Evolutionary conservation across 2,797 vertebrate species (phyloP), one percentile per base, ranked within the genome.

Genomic region (Hemibagrus guttatus): DNA sequence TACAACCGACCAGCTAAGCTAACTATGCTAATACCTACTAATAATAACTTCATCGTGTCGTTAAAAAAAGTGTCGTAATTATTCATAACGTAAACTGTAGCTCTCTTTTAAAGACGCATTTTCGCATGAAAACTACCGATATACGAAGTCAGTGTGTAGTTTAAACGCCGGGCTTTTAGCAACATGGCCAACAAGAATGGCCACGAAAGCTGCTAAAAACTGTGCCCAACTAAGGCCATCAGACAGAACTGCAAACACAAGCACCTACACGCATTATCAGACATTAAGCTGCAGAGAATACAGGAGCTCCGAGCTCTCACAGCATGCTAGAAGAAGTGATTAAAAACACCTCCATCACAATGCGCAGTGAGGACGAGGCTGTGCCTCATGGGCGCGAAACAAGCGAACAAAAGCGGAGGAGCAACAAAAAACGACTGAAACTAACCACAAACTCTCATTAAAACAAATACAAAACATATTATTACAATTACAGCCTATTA

Each of bases 381-480:
- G 68, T 23, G 68, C 81, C 31, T 79, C 84, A 76, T 84, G 88
- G 85, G 90, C 90, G 90, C 87, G 88, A 90, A 90, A 84, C 85
- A 63, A 52, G 66, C 26, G 75, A 84, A 87, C 86, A 87, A 87
- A 84, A 81, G 86, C 74, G 39, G 17, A 49, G 17, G 14, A 46
- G 1, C 26, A 4, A 31, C 13, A n/a, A 35, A 17, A 75, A 11
- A 19, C 16, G 0, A 39, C 5, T 0, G 14, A 64, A 79, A 26
- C 21, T 0, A 64, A 23, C 21, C 13, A n/a, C 4, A 49, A 49
- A 23, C 6, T 23, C 35, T 59, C 0, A 61, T 13, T 0, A 0
- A 61, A 46, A 46, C 5, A 2, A 13, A 21, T 0, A 16, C 39
- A 61, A 8, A 39, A 26, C 26, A 28, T 28, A 56, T 19, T 11